Percentiles rank a stretch among this genome's conserved stretches.
Evolutionary conservation across 1,140 invertebrate genomes (phyloP).

Genomic region (Drosophila bifasciata): DNA sequence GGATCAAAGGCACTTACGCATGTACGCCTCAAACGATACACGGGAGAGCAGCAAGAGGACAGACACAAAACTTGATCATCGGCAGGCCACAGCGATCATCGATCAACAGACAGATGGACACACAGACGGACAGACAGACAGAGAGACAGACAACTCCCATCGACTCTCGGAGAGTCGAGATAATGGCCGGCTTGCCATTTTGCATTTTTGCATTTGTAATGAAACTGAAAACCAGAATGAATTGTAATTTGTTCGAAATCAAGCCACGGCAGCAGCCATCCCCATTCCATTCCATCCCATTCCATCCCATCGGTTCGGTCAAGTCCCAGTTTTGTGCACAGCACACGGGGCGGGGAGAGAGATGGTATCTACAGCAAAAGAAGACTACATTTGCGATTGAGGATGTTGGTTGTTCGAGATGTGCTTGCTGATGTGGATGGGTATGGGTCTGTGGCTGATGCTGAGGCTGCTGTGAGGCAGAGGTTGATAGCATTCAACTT

Average conservation of each 20-base stretch:
- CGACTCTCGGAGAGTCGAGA: conserved; percentile 28
- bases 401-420: conserved; percentile 16
- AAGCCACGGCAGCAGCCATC: conserved; percentile 34
- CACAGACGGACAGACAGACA: not conserved
- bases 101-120: conserved; percentile 58
- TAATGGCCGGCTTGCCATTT: conserved; percentile 81
- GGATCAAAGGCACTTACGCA: conserved; percentile 70
- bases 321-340: conserved; percentile 15
- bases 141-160: conserved; percentile 8
- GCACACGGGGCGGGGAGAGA: conserved; percentile 14
- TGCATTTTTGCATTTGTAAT: conserved; percentile 83
- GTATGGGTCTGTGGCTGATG: conserved; percentile 11
- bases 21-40: conserved; percentile 77
- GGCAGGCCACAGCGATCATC: conserved; percentile 54
- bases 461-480: conserved; percentile 36
- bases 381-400: conserved; percentile 38
- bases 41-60: no score
- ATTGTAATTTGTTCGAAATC: conserved; percentile 73
- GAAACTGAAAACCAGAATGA: conserved; percentile 82
- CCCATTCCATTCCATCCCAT: not conserved
- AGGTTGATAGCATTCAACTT: conserved; percentile 30
- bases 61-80: conserved; percentile 34
- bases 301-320: conserved; percentile 6
- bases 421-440: conserved; percentile 5
- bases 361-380: conserved; percentile 33